Percentiles rank a stretch among this genome's conserved stretches.
These are phyloP conservation scores for Burhinus oedicnemus DNA, from an alignment of 2,113 vertebrate genomes.

Conservation along the genomic window DNA sequence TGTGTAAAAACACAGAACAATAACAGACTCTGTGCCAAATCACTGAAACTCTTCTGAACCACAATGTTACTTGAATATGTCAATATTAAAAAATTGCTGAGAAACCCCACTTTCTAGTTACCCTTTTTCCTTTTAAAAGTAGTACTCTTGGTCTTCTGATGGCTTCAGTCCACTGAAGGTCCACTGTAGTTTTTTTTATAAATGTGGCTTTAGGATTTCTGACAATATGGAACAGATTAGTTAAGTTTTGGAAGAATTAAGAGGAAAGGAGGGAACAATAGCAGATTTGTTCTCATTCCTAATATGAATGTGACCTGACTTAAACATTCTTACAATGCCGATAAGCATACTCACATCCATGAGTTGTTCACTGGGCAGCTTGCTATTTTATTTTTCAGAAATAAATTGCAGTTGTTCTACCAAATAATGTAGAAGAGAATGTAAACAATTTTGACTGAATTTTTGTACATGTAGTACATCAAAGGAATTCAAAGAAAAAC, in stretches of 20 bases:
- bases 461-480: neutral
- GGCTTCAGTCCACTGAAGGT: neutral
- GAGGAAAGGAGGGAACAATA: neutral
- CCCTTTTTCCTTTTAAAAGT: neutral
- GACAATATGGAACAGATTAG: neutral
- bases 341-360: neutral
- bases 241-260: neutral
- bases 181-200: neutral
- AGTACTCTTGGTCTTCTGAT: neutral
- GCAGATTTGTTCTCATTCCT: neutral
- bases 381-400: neutral
- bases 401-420: neutral
- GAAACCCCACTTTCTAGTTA: neutral
- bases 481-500: neutral
- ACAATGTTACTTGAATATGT: neutral
- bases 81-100: neutral
- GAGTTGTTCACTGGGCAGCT: neutral
- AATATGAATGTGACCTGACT: neutral
- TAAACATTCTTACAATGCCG: neutral
- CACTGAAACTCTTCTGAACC: neutral
- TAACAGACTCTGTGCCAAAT: neutral
- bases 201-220: neutral
- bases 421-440: slow-evolving; percentile 3
- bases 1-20: neutral
- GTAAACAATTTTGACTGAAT: neutral